Evolutionary conservation across 2,888 invertebrate genomes (phyloP), one percentile per base, ranked within the genome.

Genomic region (Patella depressa): DNA sequence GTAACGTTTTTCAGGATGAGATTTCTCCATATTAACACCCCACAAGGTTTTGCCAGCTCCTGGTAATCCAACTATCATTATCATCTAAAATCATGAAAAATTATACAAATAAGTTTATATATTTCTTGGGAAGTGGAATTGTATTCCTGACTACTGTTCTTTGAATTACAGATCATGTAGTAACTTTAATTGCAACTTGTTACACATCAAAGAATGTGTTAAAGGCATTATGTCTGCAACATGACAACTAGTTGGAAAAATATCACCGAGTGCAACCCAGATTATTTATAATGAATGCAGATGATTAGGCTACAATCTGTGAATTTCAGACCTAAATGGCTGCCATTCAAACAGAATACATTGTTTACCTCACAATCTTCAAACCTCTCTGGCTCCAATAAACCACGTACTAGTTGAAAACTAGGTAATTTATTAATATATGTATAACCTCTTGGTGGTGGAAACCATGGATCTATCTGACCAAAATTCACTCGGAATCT

Each of bases 1-100:
- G 93, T 96, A 99, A 76, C 95, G 93, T 90, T 95, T 96, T 17
- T 96, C 95, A 0, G 95, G 94, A 89, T 96, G 93, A n/a, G 94
- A 94, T n/a, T 94, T 93, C 15, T 94, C 93, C 91, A 96, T 95
- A 79, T 96, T 94, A 73, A 93, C 93, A 0, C 95, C 96, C 98
- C 98, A 99, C 85, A 95, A 93, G 0, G 98, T 97, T 93, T 99
- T 99, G 81, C 99, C 98, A 15, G 95, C 93, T 57, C 96, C 97
- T 0, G 98, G 98, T 88, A 99, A 93, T 54, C 99, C 99, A 85
- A 97, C 96, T 94, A 98, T 95, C 93, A 98, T 95, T 81, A 98
- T 95, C 84, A 98, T 95, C 91, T 91, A 78, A 72, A 81, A 79
- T 72, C 55, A 45, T 1, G 45, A 45, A 45, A 45, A 45, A 45